These are phyloP conservation scores for Gymnoscopelus microlampas DNA, from an alignment of 2,797 vertebrate species.

Conservation along the genomic window DNA sequence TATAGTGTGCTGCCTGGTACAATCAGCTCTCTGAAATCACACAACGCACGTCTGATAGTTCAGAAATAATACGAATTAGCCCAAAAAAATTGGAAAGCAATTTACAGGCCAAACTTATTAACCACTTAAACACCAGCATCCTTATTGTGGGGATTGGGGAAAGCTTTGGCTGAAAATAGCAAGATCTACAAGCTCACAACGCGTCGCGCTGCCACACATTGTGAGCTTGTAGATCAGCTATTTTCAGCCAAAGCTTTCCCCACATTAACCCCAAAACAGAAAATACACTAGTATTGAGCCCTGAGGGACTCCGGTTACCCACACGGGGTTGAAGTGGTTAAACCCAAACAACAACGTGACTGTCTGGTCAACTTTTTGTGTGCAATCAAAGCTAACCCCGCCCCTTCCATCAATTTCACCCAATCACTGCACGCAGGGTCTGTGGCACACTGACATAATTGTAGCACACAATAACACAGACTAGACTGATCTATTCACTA, in stretches of 20 bases:
- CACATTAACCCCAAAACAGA: too few species aligned
- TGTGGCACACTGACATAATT: slow-evolving; percentile 84
- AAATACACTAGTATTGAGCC: too few species aligned
- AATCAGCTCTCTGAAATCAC: slow-evolving; percentile 35
- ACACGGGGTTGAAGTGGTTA: too few species aligned
- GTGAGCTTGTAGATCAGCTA: too few species aligned
- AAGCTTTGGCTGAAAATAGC: too few species aligned
- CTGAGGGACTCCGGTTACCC: too few species aligned
- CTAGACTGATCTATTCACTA: slow-evolving; percentile 57
- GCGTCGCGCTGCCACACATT: too few species aligned
- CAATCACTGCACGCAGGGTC: slow-evolving; percentile 78
- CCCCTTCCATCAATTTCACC: slow-evolving; percentile 86
- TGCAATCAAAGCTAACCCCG: slow-evolving; percentile 82
- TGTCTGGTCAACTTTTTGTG: slow-evolving; percentile 70
- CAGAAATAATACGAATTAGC: too few species aligned
- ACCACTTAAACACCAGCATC: too few species aligned
- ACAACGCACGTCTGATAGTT: neutral
- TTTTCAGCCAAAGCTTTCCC: too few species aligned
- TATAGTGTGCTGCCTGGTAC: slow-evolving; percentile 22
- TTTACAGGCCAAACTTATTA: slow-evolving; percentile 52
- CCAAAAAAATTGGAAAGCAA: slow-evolving; percentile 33
- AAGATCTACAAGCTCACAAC: too few species aligned
- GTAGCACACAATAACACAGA: slow-evolving; percentile 70
- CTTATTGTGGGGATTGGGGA: too few species aligned
- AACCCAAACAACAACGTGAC: slow-evolving; percentile 74